Conservation (phyloP, 2,113 vertebrate genomes). For the Eleginops maclovinus region DNA sequence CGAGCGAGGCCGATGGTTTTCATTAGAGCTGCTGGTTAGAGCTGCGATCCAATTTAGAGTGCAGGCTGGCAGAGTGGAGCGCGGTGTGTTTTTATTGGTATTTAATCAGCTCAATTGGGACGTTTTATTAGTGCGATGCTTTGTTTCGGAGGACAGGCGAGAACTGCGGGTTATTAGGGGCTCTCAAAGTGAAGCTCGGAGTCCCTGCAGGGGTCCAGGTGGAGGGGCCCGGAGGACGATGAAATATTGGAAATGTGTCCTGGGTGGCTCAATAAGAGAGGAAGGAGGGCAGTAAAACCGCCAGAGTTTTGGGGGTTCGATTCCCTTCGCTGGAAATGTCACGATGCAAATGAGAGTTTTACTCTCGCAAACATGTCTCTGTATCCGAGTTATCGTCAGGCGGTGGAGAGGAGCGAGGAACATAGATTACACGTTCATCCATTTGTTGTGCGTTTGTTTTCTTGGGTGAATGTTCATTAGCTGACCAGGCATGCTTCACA, state of each 20-base stretch:
- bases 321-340: slow-evolving; percentile 41
- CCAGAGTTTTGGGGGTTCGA: slow-evolving; percentile 34
- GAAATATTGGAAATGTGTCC: slow-evolving; percentile 62
- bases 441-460: background rate
- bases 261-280: slow-evolving; percentile 27
- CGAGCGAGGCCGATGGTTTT: slow-evolving; percentile 60
- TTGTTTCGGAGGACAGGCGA: slow-evolving; percentile 55
- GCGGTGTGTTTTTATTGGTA: slow-evolving; percentile 71
- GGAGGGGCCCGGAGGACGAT: slow-evolving; percentile 25
- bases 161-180: slow-evolving; percentile 59
- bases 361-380: slow-evolving; percentile 16
- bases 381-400: background rate
- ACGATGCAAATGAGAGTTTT: slow-evolving; percentile 55
- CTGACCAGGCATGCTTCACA: too few relatives aligned
- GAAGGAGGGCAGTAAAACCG: background rate
- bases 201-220: slow-evolving; percentile 33
- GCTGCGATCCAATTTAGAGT: slow-evolving; percentile 68
- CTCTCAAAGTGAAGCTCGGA: slow-evolving; percentile 28
- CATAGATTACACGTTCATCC: too few relatives aligned
- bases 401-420: background rate
- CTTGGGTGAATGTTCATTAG: background rate
- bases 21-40: slow-evolving; percentile 74
- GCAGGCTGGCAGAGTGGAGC: slow-evolving; percentile 50
- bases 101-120: slow-evolving; percentile 77
- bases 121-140: slow-evolving; percentile 69